Percentiles rank a stretch among this genome's conserved stretches.
These are phyloP conservation scores for Subacronicta megacephala DNA, from an alignment of 2,888 invertebrate species.

Conservation along the genomic window DNA sequence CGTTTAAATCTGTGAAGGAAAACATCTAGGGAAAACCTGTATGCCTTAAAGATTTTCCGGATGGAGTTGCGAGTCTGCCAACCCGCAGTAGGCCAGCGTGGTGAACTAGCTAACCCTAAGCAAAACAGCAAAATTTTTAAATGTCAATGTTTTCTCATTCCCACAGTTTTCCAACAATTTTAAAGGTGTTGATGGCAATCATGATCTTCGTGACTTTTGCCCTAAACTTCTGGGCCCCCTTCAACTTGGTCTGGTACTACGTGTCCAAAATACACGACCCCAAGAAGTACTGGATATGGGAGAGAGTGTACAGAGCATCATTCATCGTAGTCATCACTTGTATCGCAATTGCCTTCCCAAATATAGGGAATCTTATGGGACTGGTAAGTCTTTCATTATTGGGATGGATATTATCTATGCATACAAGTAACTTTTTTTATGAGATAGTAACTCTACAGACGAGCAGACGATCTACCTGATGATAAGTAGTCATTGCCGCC, in stretches of 20 bases:
- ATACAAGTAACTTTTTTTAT: no score
- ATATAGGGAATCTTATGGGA: slow-evolving; percentile 84
- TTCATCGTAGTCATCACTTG: slow-evolving; percentile 75
- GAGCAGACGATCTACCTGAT: no score
- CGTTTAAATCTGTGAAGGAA: no score
- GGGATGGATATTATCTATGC: no score
- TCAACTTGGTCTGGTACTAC: slow-evolving; percentile 84
- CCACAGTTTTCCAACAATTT: slow-evolving; percentile 77
- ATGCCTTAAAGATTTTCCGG: no score
- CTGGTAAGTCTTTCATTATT: slow-evolving; percentile 67
- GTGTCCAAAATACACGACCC: slow-evolving; percentile 73
- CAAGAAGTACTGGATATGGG: slow-evolving; percentile 79
- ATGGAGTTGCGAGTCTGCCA: no score
- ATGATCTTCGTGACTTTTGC: slow-evolving; percentile 86
- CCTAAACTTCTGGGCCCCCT: slow-evolving; percentile 84
- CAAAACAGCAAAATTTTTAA: no score
- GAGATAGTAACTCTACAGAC: no score
- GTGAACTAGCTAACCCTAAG: no score
- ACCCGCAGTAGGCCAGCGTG: no score
- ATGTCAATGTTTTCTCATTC: background rate
- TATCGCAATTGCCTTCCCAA: slow-evolving; percentile 81
- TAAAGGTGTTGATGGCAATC: slow-evolving; percentile 80
- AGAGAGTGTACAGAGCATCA: slow-evolving; percentile 75
- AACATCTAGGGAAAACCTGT: no score
- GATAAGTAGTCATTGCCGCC: no score